Conservation (phyloP, 2,797 vertebrate species). For the Myotis daubentonii region DNA sequence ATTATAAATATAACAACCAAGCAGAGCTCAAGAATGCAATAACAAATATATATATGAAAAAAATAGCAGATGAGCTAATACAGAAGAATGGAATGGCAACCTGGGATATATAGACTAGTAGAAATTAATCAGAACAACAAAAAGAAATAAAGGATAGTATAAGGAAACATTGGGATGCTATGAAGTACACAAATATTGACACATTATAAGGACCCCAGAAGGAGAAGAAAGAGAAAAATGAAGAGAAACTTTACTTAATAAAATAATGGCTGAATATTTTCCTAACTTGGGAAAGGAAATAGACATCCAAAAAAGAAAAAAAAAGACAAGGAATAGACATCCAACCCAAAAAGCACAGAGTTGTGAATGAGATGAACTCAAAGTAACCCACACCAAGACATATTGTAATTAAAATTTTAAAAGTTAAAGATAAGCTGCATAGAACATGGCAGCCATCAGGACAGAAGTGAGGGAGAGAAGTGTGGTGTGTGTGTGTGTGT, state of each 20-base stretch:
- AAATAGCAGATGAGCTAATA: background rate
- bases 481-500: too few species aligned
- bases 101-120: background rate
- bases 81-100: background rate
- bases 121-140: background rate
- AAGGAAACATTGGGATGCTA: background rate
- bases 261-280: background rate
- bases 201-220: background rate
- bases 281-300: background rate
- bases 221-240: background rate
- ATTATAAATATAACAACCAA: background rate
- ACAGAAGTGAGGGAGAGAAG: too few species aligned
- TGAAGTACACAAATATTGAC: background rate
- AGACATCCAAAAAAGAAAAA: background rate
- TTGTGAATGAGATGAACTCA: background rate
- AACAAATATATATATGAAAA: background rate
- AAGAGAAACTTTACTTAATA: background rate
- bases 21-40: background rate
- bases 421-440: too few species aligned
- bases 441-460: too few species aligned
- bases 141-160: background rate
- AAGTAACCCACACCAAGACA: too few species aligned
- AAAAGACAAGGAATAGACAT: too few species aligned
- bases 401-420: too few species aligned
- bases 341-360: background rate